These are phyloP conservation scores for Forbesichthys papilliferus DNA, from an alignment of 2,113 vertebrate genomes.

Conservation along the genomic window DNA sequence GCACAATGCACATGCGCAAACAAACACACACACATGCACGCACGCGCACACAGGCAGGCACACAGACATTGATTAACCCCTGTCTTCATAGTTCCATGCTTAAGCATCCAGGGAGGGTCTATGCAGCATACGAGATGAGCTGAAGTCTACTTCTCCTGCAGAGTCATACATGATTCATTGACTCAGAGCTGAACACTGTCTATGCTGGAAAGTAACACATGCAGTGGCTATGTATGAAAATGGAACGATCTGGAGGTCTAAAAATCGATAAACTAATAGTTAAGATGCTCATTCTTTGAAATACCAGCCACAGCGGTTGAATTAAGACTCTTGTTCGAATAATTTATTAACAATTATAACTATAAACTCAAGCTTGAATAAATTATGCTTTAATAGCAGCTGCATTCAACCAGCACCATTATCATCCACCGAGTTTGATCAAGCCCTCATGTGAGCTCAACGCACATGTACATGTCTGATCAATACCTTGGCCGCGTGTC, in stretches of 20 bases:
- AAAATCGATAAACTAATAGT: constrained; percentile 69
- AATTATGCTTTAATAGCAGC: constrained; percentile 49
- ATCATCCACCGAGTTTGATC: constrained; percentile 30
- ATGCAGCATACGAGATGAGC: constrained; percentile 53
- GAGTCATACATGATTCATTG: constrained; percentile 65
- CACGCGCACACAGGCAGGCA: constrained; percentile 15
- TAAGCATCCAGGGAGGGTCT: constrained; percentile 33
- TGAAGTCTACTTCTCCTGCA: constrained; percentile 56
- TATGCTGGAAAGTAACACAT: constrained; percentile 50
- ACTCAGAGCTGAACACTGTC: constrained; percentile 46
- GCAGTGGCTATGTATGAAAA: constrained; percentile 27
- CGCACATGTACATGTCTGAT: constrained; percentile 20
- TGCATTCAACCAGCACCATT: constrained; percentile 55
- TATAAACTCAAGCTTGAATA: constrained; percentile 43
- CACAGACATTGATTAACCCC: constrained; percentile 46
- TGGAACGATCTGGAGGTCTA: constrained; percentile 37
- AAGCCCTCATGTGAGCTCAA: constrained; percentile 10
- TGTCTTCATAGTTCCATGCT: constrained; percentile 31
- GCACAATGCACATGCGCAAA: constrained; percentile 6
- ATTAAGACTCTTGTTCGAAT: constrained; percentile 56
- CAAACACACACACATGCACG: constrained; percentile 26
- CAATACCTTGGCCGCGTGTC: constrained; percentile 33
- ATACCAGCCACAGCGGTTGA: constrained; percentile 48
- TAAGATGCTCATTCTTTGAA: constrained; percentile 55
- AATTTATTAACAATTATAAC: constrained; percentile 63